A percentile compares a stretch with the other conserved stretches of the same genome.
Conservation (phyloP, 2,888 invertebrate species). For the Ganaspis brasiliensis region DNA sequence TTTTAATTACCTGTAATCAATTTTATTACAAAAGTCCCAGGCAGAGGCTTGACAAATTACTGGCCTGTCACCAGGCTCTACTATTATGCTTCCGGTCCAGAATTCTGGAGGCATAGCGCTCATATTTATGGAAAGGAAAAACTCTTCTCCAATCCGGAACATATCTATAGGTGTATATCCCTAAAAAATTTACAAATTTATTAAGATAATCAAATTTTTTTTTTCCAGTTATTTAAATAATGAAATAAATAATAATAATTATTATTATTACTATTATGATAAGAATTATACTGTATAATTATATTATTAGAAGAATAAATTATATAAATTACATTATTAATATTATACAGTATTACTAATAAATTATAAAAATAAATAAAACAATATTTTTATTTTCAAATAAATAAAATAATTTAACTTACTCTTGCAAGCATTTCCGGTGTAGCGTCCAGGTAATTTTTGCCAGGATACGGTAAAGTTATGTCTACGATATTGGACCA, state of each 20-base stretch:
- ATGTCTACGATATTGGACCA: slow-evolving; percentile 92
- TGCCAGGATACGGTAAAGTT: slow-evolving; percentile 92
- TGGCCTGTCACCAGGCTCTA: slow-evolving; percentile 89
- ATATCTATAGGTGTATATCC: slow-evolving; percentile 89
- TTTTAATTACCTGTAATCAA: slow-evolving; percentile 88
- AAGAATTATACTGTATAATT: too few species aligned
- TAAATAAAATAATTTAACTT: slow-evolving; percentile 46
- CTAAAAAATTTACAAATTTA: slow-evolving; percentile 7
- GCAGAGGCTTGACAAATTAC: slow-evolving; percentile 95
- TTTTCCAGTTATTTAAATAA: too few species aligned
- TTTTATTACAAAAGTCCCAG: slow-evolving; percentile 95
- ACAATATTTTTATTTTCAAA: too few species aligned
- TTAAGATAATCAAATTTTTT: neutral
- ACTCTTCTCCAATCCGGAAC: slow-evolving; percentile 94
- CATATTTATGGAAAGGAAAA: slow-evolving; percentile 94
- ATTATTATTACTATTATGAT: too few species aligned
- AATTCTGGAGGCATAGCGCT: slow-evolving; percentile 92
- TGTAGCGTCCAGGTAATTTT: slow-evolving; percentile 91
- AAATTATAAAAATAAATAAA: neutral
- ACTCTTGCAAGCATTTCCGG: slow-evolving; percentile 91
- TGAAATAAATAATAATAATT: too few species aligned
- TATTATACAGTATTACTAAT: too few species aligned
- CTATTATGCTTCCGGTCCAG: slow-evolving; percentile 92
- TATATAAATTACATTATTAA: too few species aligned
- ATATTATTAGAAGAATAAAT: too few species aligned